A percentile compares a stretch with the other conserved stretches of the same genome.
Conservation (phyloP, 2,113 vertebrate species). For the Stegostoma tigrinum region DNA sequence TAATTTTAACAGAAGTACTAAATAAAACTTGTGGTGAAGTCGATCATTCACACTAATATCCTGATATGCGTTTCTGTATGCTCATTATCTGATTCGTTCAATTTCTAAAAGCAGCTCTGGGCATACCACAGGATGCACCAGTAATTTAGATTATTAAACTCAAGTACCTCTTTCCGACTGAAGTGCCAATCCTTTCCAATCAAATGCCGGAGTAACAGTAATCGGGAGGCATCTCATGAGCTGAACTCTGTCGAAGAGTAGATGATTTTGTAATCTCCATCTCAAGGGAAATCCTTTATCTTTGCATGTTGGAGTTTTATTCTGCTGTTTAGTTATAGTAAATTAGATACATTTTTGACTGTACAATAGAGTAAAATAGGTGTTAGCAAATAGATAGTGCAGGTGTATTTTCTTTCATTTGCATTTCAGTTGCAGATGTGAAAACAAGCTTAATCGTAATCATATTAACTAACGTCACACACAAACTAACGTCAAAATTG, state of each 20-base stretch:
- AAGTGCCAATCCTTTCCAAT: neutral
- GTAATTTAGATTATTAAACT: neutral
- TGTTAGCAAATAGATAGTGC: neutral
- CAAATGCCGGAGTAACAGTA: neutral
- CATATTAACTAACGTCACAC: neutral
- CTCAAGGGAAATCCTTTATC: neutral
- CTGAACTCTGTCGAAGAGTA: neutral
- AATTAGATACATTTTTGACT: neutral
- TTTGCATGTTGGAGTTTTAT: neutral
- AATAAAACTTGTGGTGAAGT: neutral
- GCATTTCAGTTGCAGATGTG: neutral
- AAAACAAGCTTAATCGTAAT: neutral
- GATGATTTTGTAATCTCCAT: neutral
- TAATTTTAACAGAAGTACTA: neutral
- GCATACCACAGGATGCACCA: neutral
- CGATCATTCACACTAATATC: neutral
- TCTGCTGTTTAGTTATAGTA: neutral
- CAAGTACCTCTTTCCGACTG: neutral
- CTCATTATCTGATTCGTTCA: neutral
- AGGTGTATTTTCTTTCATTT: neutral
- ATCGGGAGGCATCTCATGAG: neutral
- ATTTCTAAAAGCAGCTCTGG: neutral
- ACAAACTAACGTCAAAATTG: neutral
- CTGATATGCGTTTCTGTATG: neutral
- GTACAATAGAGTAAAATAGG: neutral